Conservation (phyloP, 2,888 invertebrate genomes). For the Acronicta alni region DNA sequence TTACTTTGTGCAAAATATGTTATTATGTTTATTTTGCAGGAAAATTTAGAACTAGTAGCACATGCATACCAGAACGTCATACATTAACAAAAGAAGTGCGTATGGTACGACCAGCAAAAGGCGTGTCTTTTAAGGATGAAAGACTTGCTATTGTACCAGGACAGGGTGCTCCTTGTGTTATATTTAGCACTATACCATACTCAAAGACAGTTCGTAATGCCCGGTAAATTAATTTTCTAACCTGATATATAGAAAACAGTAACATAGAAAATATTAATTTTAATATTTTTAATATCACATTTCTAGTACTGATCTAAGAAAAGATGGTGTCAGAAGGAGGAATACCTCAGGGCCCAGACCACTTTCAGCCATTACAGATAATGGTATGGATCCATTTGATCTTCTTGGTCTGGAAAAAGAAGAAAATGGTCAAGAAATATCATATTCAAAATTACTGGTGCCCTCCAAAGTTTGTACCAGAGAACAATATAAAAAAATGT, state of each 20-base stretch:
- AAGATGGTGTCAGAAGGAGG: slow-evolving; percentile 93
- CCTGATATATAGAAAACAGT: too few species aligned
- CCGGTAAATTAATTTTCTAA: slow-evolving; percentile 81
- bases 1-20: not conserved
- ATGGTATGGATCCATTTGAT: slow-evolving; percentile 95
- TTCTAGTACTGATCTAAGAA: slow-evolving; percentile 90
- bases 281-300: not conserved
- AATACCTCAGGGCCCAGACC: slow-evolving; percentile 95
- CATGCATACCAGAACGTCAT: slow-evolving; percentile 89
- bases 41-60: slow-evolving; percentile 86
- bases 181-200: slow-evolving; percentile 96
- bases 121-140: slow-evolving; percentile 93
- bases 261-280: too few species aligned
- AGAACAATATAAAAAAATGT: slow-evolving; percentile 84
- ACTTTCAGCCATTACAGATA: slow-evolving; percentile 95
- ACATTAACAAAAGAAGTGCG: slow-evolving; percentile 89
- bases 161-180: slow-evolving; percentile 94
- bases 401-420: slow-evolving; percentile 94
- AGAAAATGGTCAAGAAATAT: slow-evolving; percentile 96
- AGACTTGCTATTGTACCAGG: slow-evolving; percentile 94
- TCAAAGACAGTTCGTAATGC: slow-evolving; percentile 91
- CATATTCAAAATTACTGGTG: slow-evolving; percentile 95
- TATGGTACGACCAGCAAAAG: slow-evolving; percentile 89
- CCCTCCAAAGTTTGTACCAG: slow-evolving; percentile 90
- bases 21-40: slow-evolving; percentile 62